These are phyloP conservation scores for Crocallis elinguaria DNA, from an alignment of 2,888 invertebrate genomes.

Conservation along the genomic window DNA sequence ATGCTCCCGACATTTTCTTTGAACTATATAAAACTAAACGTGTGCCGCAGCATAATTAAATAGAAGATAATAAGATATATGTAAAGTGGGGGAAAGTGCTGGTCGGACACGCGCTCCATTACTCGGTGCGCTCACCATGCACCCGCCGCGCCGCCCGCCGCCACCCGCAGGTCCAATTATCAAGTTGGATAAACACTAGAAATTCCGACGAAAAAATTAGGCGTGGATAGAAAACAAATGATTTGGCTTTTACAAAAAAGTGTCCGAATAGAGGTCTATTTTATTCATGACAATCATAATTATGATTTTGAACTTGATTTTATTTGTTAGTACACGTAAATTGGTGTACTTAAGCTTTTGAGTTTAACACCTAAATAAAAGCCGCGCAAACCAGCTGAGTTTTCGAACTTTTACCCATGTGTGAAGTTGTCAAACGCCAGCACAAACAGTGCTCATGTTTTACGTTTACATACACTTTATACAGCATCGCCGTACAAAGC, in stretches of 20 bases:
- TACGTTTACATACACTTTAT: slow-evolving; percentile 5
- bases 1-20: too few species aligned
- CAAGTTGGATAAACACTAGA: not conserved
- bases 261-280: too few species aligned
- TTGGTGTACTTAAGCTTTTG: not conserved
- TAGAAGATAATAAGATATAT: slow-evolving; percentile 54
- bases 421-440: slow-evolving; percentile 23
- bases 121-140: slow-evolving; percentile 31
- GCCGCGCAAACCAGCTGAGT: not conserved
- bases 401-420: slow-evolving; percentile 1
- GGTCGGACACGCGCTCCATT: slow-evolving; percentile 38
- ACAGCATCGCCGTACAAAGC: slow-evolving; percentile 11
- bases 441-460: slow-evolving; percentile 11
- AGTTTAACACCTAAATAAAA: slow-evolving; percentile 5
- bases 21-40: not conserved
- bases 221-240: not conserved
- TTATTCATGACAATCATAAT: too few species aligned
- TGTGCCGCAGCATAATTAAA: slow-evolving; percentile 44
- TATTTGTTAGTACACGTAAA: not conserved
- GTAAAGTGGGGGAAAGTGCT: slow-evolving; percentile 59
- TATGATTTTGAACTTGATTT: too few species aligned
- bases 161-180: too few species aligned
- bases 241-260: too few species aligned
- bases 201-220: not conserved
- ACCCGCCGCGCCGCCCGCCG: not conserved